Conservation (phyloP, 2,113 vertebrate genomes). For the Pipa parva region DNA sequence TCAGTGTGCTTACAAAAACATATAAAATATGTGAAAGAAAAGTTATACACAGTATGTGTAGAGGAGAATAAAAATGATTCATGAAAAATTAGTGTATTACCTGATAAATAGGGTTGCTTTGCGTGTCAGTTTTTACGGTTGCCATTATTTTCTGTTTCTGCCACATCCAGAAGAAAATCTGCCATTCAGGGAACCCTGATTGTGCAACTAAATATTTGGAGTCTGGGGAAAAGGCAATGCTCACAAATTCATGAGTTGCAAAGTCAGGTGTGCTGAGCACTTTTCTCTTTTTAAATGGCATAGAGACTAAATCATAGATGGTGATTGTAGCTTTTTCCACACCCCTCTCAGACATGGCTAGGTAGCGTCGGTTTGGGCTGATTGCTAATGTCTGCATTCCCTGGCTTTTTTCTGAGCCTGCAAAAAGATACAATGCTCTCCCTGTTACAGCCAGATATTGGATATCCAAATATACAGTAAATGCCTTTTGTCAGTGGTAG, state of each 20-base stretch:
- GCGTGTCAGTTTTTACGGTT: slow-evolving; percentile 54
- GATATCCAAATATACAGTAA: too few species aligned
- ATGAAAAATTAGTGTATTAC: too few species aligned
- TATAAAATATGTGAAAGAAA: too few species aligned
- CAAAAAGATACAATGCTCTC: slow-evolving; percentile 22
- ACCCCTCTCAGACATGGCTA: slow-evolving; percentile 77
- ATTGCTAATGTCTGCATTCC: slow-evolving; percentile 76
- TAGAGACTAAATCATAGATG: slow-evolving; percentile 75
- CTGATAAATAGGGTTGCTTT: slow-evolving; percentile 67
- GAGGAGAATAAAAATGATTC: too few species aligned
- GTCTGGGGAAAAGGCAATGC: slow-evolving; percentile 86
- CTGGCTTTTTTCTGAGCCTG: slow-evolving; percentile 76
- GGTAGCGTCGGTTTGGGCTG: slow-evolving; percentile 75
- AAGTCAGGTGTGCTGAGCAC: slow-evolving; percentile 64
- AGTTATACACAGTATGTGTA: too few species aligned
- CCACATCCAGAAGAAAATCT: slow-evolving; percentile 83
- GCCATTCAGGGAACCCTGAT: slow-evolving; percentile 70
- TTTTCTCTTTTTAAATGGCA: slow-evolving; percentile 70
- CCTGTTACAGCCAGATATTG: neutral
- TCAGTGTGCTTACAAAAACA: too few species aligned
- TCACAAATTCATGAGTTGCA: slow-evolving; percentile 59
- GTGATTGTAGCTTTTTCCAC: slow-evolving; percentile 69
- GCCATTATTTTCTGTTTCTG: slow-evolving; percentile 82
- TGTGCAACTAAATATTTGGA: slow-evolving; percentile 79
- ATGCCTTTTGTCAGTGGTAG: too few species aligned